Evolutionary conservation across 1,140 invertebrate genomes (phyloP).

Genomic region (Matsumurasca onukii): DNA sequence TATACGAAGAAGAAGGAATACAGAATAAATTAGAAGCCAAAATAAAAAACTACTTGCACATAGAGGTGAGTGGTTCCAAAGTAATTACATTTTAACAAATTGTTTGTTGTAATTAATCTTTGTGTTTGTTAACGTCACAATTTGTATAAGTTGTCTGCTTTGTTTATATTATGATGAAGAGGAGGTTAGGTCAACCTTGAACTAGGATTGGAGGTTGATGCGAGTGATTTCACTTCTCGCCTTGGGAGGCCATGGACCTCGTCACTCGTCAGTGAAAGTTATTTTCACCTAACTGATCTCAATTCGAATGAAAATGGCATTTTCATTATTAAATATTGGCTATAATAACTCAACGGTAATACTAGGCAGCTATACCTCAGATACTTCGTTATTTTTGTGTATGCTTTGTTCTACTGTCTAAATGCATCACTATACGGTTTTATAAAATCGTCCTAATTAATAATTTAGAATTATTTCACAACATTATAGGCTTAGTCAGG

Average conservation of each 20-base stretch:
- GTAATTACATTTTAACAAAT: slow-evolving; percentile 9
- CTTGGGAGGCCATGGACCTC: slow-evolving; percentile 32
- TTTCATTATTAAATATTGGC: no score
- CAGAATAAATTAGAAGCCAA: slow-evolving; percentile 54
- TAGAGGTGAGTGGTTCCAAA: slow-evolving; percentile 50
- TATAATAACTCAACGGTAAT: no score
- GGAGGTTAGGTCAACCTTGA: slow-evolving; percentile 25
- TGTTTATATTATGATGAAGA: slow-evolving; percentile 7
- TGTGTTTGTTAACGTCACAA: no score
- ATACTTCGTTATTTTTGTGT: no score
- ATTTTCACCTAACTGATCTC: slow-evolving; percentile 18
- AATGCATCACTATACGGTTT: no score
- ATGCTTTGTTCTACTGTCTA: no score
- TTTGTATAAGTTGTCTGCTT: no score
- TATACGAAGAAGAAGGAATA: slow-evolving; percentile 56
- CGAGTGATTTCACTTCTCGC: slow-evolving; percentile 26
- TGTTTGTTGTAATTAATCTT: not conserved
- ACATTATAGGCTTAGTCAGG: no score
- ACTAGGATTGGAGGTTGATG: slow-evolving; percentile 19
- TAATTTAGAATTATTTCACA: no score
- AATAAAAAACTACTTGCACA: slow-evolving; percentile 57
- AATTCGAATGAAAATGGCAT: no score
- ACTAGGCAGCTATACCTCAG: no score
- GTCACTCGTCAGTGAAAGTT: slow-evolving; percentile 16
- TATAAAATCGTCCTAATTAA: no score